phyloP scores from a whole-genome alignment of 2,888 invertebrate species.

The Pachycephus smyrnensis region DNA sequence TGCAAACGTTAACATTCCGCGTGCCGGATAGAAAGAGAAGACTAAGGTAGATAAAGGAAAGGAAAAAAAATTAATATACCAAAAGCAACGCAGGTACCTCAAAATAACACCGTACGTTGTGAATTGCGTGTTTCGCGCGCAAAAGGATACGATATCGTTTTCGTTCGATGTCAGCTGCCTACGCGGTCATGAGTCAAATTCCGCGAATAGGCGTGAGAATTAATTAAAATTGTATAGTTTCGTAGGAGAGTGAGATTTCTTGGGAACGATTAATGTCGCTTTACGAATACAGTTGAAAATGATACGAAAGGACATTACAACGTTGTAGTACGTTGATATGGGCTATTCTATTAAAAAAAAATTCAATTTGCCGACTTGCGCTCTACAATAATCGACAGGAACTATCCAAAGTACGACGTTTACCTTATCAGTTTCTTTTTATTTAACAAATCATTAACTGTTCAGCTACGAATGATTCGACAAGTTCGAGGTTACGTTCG shows the following conservation, averaged over 20 bases:
- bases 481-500: slow-evolving; percentile 32
- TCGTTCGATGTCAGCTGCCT: background rate
- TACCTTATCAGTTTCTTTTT: background rate
- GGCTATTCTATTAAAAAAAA: background rate
- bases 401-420: background rate
- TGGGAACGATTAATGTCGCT: background rate
- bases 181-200: background rate
- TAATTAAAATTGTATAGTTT: background rate
- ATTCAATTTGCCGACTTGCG: background rate
- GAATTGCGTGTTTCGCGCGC: background rate
- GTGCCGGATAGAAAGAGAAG: background rate
- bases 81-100: background rate
- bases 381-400: background rate
- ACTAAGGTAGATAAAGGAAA: background rate
- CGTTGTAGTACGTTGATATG: background rate
- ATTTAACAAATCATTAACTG: background rate
- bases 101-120: background rate
- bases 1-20: background rate
- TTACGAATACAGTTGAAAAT: background rate
- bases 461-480: slow-evolving; percentile 13
- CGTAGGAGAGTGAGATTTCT: background rate
- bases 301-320: background rate
- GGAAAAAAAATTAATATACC: background rate
- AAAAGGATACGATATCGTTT: background rate
- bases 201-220: background rate